phyloP scores from a whole-genome alignment of 2,888 invertebrate genomes.

The Andrena dorsata region DNA sequence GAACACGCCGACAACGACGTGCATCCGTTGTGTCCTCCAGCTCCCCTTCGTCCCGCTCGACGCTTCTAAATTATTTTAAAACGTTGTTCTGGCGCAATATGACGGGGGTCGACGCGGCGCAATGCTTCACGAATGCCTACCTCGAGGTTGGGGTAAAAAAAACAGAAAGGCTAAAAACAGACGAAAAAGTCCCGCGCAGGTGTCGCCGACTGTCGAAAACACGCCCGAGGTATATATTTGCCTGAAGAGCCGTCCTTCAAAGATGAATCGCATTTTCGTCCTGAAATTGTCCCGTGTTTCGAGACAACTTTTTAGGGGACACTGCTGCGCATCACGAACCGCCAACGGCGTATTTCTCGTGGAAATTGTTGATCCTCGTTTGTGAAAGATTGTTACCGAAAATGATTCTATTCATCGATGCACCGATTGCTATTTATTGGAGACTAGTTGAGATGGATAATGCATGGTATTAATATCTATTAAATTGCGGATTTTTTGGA shows the following conservation, averaged over 20 bases:
- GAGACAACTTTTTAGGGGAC: conserved; percentile 25
- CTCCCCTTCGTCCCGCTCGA: conserved; percentile 21
- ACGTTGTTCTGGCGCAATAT: conserved; percentile 67
- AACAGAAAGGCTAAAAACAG: conserved; percentile 22
- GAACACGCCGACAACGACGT: conserved; percentile 26
- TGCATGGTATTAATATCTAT: too few relatives aligned
- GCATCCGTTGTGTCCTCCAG: conserved; percentile 23
- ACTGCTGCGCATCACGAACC: neutral
- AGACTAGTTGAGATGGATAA: too few relatives aligned
- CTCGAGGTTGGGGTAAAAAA: conserved; percentile 10
- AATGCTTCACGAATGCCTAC: conserved; percentile 39
- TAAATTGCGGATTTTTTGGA: too few relatives aligned
- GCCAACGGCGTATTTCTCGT: neutral
- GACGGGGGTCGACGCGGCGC: conserved; percentile 47
- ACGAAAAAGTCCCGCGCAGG: conserved; percentile 55
- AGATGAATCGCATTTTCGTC: conserved; percentile 45
- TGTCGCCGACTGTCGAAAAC: conserved; percentile 70
- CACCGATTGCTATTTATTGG: too few relatives aligned
- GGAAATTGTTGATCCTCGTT: neutral
- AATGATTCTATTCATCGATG: too few relatives aligned
- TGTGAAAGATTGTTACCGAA: too few relatives aligned
- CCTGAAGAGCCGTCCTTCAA: conserved; percentile 61
- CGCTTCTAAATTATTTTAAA: conserved; percentile 73
- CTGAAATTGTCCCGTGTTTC: conserved; percentile 40
- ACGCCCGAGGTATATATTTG: conserved; percentile 62